Evolutionary conservation across 2,797 vertebrate genomes (phyloP), one percentile per base, ranked within the genome.

Genomic region (Enoplosus armatus): DNA sequence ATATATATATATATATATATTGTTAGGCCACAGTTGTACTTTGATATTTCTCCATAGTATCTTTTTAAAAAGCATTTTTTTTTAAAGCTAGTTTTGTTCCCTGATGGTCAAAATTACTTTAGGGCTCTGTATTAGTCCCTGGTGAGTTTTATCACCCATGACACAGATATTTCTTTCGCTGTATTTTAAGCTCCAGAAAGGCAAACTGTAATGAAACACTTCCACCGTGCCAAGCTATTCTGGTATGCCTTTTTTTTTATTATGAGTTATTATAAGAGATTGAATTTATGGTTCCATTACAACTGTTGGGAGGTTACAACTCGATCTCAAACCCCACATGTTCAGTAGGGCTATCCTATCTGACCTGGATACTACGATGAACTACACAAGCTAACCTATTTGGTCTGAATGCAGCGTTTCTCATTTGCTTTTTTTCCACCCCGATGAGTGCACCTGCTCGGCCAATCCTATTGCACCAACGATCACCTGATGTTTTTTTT

Each of bases 401-500:
- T 51, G n/a, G 3, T 45, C 31, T n/a, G 3, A 33, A n/a, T 24
- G 3, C 37, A 15, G 22, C 33, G 10, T n/a, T 15, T 39, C 6
- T 16, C 7, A 63, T 24, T 47, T 54, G 15, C 14, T 9, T 9
- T 51, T 64, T 73, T 48, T 2, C 6, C 20, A 11, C 45, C 6
- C 45, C 24, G 0, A 29, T 60, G 22, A 59, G 18, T 24, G 7
- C 48, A 48, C 59, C 43, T 67, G 75, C 4, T 50, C 1, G 2
- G 24, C n/a, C 58, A 64, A 29, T 29, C 35, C 41, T 35, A 68
- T 50, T 43, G 16, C 24, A 50, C 41, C 15, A 6, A 50, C 12
- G 4, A 73, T 86, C 75, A 64, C 63, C 63, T 71, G 63, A 71
- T 72, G 31, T 54, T 48, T 12, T 1, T n/a, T n/a, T 20, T 3